phyloP scores from a whole-genome alignment of 2,113 vertebrate genomes.

The Nothobranchius kuhntae region DNA sequence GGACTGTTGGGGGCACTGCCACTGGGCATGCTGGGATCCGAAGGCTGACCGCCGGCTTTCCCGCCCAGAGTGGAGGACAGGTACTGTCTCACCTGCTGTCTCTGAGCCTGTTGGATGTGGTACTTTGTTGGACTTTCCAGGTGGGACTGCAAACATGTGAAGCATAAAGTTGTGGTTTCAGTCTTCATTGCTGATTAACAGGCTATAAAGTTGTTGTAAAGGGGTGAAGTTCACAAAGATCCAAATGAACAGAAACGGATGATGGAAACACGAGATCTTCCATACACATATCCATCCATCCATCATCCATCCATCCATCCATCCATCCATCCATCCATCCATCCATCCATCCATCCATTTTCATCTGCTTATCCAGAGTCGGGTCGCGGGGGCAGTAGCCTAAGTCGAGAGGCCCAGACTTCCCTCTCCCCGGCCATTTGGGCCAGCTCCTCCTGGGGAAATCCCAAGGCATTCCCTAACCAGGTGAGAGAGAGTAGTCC shows the following conservation, averaged over 20 bases:
- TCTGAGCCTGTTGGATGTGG: constrained; percentile 94
- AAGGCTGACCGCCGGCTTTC: constrained; percentile 90
- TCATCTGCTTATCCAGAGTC: too few species aligned
- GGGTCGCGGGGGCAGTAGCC: too few species aligned
- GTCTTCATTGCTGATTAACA: not conserved
- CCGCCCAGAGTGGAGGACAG: constrained; percentile 92
- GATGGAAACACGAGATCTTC: not conserved
- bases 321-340: too few species aligned
- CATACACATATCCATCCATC: too few species aligned
- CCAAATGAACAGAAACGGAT: not conserved
- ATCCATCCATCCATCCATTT: too few species aligned
- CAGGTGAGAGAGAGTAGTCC: too few species aligned
- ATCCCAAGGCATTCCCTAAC: too few species aligned
- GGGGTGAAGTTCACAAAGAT: not conserved
- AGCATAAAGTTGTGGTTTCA: not conserved
- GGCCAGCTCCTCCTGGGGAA: too few species aligned
- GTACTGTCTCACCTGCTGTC: constrained; percentile 98
- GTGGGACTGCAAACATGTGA: constrained; percentile 87
- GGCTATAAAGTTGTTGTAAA: too few species aligned
- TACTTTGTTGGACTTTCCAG: constrained; percentile 96
- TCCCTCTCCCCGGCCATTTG: too few species aligned
- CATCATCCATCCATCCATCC: too few species aligned
- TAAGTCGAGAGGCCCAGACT: too few species aligned
- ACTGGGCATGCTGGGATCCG: constrained; percentile 88
- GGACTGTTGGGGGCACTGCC: constrained; percentile 87